A percentile compares a stretch with the other conserved stretches of the same genome.
These are phyloP conservation scores for Yponomeuta sedellus DNA, from an alignment of 2,888 invertebrate species.

Conservation along the genomic window DNA sequence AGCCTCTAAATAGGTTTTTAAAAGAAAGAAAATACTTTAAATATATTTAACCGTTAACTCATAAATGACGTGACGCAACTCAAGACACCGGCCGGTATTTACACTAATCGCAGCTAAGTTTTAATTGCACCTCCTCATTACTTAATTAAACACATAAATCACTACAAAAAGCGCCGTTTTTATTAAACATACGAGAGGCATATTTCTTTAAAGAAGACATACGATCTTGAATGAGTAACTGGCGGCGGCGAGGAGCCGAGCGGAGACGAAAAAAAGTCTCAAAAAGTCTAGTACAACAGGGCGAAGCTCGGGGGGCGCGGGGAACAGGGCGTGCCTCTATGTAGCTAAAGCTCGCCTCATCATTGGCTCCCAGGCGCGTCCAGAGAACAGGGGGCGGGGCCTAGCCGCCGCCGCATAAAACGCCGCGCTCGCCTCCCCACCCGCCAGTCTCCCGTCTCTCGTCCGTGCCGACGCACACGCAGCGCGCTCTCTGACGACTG, in stretches of 20 bases:
- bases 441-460: conserved; percentile 60
- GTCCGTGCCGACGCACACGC: conserved; percentile 54
- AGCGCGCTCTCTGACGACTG: conserved; percentile 27
- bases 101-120: not conserved
- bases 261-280: conserved; percentile 8
- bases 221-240: conserved; percentile 38
- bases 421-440: conserved; percentile 57
- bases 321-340: conserved; percentile 38
- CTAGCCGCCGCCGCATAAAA: conserved; percentile 45
- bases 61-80: not conserved
- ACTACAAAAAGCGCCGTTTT: not conserved
- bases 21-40: too few species aligned
- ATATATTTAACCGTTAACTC: too few species aligned
- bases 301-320: conserved; percentile 28
- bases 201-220: conserved; percentile 33
- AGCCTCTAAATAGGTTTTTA: too few species aligned
- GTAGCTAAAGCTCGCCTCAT: conserved; percentile 53
- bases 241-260: conserved; percentile 16
- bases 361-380: conserved; percentile 40
- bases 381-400: conserved; percentile 51
- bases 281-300: conserved; percentile 28
- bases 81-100: not conserved
- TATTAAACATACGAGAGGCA: not conserved
- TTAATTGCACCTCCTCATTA: conserved; percentile 1
- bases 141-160: not conserved